Evolutionary conservation across 2,888 invertebrate species (phyloP), one percentile per base, ranked within the genome.

Genomic region (Phorcus lineatus): DNA sequence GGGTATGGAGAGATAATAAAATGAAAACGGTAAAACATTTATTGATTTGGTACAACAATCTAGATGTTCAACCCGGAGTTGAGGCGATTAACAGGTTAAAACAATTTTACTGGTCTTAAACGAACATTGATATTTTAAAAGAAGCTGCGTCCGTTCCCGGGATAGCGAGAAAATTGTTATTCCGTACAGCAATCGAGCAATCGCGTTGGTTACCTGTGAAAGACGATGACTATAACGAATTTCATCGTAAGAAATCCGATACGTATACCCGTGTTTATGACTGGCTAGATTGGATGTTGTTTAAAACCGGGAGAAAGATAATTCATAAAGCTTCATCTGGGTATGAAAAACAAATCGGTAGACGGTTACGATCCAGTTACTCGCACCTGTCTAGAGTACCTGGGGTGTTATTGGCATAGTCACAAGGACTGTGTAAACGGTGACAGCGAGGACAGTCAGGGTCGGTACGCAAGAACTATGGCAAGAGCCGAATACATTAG

Each of bases 41-140:
- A 19, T 19, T 74, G 4, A 74, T 36, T 22, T 74, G 40, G 19
- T 74, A 31, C 74, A 74, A 74, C 22, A 52, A 40, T 22, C 16
- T 47, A 22, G 74, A 74, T 40, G 74, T 74, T 17, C 40, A 52
- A 40, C 74, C 74, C 11, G 74, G 74, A n/a, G 52, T 31, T 11
- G 47, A 47, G 19, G 74, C 74, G 16, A 40, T 74, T 22, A 22
- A n/a, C 19, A 22, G 47, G 3, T 52, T 74, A 16, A 52, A 47
- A 47, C n/a, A 40, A 28, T 74, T 74, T 47, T 74, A 74, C 36
- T 74, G 19, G 47, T n/a, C 19, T 13, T 40, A 74, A 74, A 74
- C 22, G 3, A n/a, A n/a, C 17, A 52, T 74, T 52, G 74, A 74
- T 19, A 74, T 74, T 36, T 74, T 74, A 9, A 74, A 74, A 47